Base-by-base conservation (phyloP, 1,140 invertebrate species). In the Zaprionus inermis region DNA sequence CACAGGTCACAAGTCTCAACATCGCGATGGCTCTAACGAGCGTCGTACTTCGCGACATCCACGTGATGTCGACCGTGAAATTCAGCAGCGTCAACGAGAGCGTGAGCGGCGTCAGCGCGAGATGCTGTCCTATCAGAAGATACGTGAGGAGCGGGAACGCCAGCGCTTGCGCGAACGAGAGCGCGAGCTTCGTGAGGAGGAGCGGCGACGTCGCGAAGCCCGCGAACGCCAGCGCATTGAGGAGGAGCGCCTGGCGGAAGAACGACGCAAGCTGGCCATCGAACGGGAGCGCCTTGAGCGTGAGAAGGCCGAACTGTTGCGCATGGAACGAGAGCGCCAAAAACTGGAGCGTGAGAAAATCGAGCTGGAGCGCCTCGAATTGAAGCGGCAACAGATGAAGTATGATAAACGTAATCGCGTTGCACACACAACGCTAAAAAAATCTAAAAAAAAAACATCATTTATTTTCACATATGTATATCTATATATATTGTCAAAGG, bases 271-370 rank as follows among this genome's bases (percentile, higher is more conserved):
- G 79, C 92, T 97, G 38, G 94, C 95, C 36, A 88, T 95, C 4
- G 97, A 98, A 92, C 93, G 96, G 22, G 96, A 97, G 81, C 94
- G 94, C 51, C 94, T 97, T 20, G 96, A 97, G 83, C 94, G 96
- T 16, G 97, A 97, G 83, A 96, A 96, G 85, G 95, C 96, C 34
- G 97, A 98, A 90, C 91, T 97, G 12, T 90, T 97, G 56, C 94
- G 96, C 52, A 89, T 97, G 56, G 97, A 98, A 91, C 93, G 96
- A 5, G 97, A 97, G 90, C 93, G 96, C 36, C 96, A 97, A 86
- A 95, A 95, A 68, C 82, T 97, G 49, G 97, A 98, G 92, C 93
- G 97, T 16, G 97, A 97, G 79, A 96, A 96, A 86, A 92, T 98
- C 22, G 97, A 97, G 85, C 93, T 96, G 55, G 97, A 98, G 79